Base-by-base conservation (phyloP, 2,797 vertebrate genomes). In the Coilia nasus region DNA sequence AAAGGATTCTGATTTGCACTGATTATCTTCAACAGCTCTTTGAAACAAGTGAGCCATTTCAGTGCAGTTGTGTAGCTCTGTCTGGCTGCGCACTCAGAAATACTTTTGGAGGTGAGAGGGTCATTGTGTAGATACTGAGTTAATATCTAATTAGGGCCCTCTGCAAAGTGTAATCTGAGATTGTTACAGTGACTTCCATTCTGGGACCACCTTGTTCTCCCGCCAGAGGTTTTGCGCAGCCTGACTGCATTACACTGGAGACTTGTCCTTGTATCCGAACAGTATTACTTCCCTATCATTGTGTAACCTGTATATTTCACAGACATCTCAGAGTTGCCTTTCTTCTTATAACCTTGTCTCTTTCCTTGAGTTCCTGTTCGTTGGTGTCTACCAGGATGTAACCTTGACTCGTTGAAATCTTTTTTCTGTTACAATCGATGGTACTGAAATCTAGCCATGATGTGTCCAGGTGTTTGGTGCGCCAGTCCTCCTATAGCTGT, bases 31-130 rank as follows among this genome's bases (percentile, higher is more conserved):
- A 12, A 31, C 35, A 46, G 46, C 25, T 31, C 28, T 81, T 81
- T 85, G 62, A 60, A 85, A 46, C 90, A 87, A 88, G 90, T 93
- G 89, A 78, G 71, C 17, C 31, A 17, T 78, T 78, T 0, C 71
- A 4, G 41, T 78, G 71, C 71, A 41, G 35, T 41, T 41, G 15
- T 41, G 71, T 44, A 78, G 35, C 35, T 78, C 35, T 78, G 2
- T 12, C 19, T 41, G 28, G 28, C 67, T 41, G 28, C 9, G 50
- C 50, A 54, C 50, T 54, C 50, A 14, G 50, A 23, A 25, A 62
- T 71, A 15, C 25, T 14, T 35, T 31, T 75, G 28, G 67, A 75
- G 31, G 23, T 10, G 25, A 75, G 14, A 35, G 67, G 67, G 15
- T 17, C 28, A 35, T 1, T 10, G 28, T 75, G 67, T 75, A 75